These are phyloP conservation scores for Rhimphoctona megacephalus DNA, from an alignment of 2,888 invertebrate species.

Conservation along the genomic window DNA sequence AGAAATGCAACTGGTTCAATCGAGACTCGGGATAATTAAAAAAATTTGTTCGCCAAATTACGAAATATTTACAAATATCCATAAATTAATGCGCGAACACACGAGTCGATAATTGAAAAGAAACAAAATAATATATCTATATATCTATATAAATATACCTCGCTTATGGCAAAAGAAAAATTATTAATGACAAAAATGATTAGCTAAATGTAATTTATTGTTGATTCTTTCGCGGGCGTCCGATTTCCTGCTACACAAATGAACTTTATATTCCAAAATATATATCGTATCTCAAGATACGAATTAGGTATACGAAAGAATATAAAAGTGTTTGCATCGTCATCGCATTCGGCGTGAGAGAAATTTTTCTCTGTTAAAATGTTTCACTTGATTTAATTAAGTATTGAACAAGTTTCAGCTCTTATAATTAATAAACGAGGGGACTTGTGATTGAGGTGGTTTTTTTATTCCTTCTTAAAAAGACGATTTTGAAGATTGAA, in stretches of 20 bases:
- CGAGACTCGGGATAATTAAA: slow-evolving; percentile 32
- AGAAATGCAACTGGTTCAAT: slow-evolving; percentile 41
- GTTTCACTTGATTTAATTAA: slow-evolving; percentile 23
- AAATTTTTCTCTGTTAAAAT: slow-evolving; percentile 32
- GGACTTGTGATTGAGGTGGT: slow-evolving; percentile 64
- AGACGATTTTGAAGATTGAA: slow-evolving; percentile 62
- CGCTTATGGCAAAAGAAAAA: slow-evolving; percentile 34
- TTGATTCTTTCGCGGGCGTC: slow-evolving; percentile 68
- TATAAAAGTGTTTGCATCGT: slow-evolving; percentile 60
- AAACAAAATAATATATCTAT: slow-evolving; percentile 16
- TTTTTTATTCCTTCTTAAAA: background rate
- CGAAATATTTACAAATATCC: slow-evolving; percentile 46
- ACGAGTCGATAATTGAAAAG: slow-evolving; percentile 26
- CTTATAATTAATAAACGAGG: slow-evolving; percentile 72
- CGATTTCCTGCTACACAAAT: slow-evolving; percentile 57
- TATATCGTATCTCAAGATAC: slow-evolving; percentile 21
- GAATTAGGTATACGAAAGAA: slow-evolving; percentile 62
- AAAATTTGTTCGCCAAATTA: slow-evolving; percentile 22
- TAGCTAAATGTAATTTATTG: slow-evolving; percentile 57
- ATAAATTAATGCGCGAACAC: slow-evolving; percentile 43
- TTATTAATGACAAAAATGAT: slow-evolving; percentile 34
- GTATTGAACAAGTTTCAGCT: slow-evolving; percentile 85
- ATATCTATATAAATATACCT: slow-evolving; percentile 30
- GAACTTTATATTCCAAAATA: slow-evolving; percentile 65
- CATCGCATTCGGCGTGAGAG: slow-evolving; percentile 67